A percentile compares a stretch with the other conserved stretches of the same genome.
Evolutionary conservation across 1,140 invertebrate genomes (phyloP).

Genomic region (Drosophila sproati): DNA sequence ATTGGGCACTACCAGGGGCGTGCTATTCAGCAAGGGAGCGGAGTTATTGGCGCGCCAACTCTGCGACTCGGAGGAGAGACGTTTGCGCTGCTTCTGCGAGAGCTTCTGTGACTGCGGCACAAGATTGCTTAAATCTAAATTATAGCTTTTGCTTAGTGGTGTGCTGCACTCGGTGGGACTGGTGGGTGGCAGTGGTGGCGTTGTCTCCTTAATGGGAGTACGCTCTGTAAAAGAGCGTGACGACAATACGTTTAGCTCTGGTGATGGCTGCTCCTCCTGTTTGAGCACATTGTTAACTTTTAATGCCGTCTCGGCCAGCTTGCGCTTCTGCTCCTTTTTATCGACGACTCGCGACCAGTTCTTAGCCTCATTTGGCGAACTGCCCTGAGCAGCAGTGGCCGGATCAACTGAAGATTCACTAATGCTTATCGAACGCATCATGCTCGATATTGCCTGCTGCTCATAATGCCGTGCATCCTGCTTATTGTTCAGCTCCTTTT

Average conservation of each 20-base stretch:
- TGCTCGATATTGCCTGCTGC: conserved; percentile 73
- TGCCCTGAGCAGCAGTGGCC: conserved; percentile 22
- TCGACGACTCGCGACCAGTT: conserved; percentile 79
- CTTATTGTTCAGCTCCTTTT: conserved; percentile 64
- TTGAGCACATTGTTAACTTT: conserved; percentile 82
- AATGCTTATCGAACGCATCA: conserved; percentile 72
- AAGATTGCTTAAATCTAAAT: conserved; percentile 72
- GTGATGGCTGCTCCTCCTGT: conserved; percentile 61
- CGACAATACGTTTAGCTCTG: conserved; percentile 33
- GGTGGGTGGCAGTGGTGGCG: conserved; percentile 24
- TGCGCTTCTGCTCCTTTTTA: conserved; percentile 78
- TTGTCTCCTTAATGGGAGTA: conserved; percentile 45
- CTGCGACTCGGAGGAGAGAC: conserved; percentile 77
- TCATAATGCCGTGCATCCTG: conserved; percentile 72
- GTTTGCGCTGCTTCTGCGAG: conserved; percentile 87
- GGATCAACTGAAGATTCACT: conserved; percentile 27
- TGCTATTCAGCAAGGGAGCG: conserved; percentile 19
- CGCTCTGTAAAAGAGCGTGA: neutral
- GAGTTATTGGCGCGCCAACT: conserved; percentile 43
- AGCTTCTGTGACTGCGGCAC: conserved; percentile 83
- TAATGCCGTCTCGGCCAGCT: conserved; percentile 70
- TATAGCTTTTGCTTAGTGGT: conserved; percentile 63
- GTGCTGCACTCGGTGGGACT: conserved; percentile 41
- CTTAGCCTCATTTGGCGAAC: conserved; percentile 43
- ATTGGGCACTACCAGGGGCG: conserved; percentile 65